Conservation (phyloP, 2,888 invertebrate species). For the Eugnorisma glareosa region DNA sequence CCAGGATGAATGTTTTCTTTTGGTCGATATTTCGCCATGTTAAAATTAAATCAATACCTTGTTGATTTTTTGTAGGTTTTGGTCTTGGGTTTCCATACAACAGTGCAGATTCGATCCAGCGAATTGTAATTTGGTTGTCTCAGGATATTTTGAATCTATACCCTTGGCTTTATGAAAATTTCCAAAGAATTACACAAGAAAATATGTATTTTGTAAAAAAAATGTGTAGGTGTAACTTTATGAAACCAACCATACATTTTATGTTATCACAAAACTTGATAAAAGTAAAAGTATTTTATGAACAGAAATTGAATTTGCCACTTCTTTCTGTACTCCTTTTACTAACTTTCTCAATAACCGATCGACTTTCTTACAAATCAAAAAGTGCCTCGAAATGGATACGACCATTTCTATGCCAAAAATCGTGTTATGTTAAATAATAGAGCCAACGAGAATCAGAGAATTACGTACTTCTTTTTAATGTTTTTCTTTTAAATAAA, state of each 20-base stretch:
- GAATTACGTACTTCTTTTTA: too few relatives aligned
- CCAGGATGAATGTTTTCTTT: neutral
- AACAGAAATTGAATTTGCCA: constrained; percentile 22
- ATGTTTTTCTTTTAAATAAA: too few relatives aligned
- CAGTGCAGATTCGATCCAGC: too few relatives aligned
- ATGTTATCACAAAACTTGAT: neutral
- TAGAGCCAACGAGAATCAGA: too few relatives aligned
- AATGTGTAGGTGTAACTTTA: neutral
- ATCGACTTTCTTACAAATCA: neutral
- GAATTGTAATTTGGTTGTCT: too few relatives aligned
- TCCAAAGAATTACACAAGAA: neutral
- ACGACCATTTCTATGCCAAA: neutral
- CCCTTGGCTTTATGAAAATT: neutral
- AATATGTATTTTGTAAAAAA: neutral
- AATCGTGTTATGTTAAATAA: too few relatives aligned
- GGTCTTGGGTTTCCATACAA: neutral
- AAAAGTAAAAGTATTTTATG: constrained; percentile 13
- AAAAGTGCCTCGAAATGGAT: neutral
- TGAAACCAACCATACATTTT: neutral
- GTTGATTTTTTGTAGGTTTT: neutral
- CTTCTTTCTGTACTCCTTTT: constrained; percentile 13
- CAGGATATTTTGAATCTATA: too few relatives aligned
- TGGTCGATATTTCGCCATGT: neutral
- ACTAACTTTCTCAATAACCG: constrained; percentile 20
- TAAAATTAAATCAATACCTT: too few relatives aligned